Evolutionary conservation across 2,888 invertebrate species (phyloP).

Genomic region (Phortica magna): DNA sequence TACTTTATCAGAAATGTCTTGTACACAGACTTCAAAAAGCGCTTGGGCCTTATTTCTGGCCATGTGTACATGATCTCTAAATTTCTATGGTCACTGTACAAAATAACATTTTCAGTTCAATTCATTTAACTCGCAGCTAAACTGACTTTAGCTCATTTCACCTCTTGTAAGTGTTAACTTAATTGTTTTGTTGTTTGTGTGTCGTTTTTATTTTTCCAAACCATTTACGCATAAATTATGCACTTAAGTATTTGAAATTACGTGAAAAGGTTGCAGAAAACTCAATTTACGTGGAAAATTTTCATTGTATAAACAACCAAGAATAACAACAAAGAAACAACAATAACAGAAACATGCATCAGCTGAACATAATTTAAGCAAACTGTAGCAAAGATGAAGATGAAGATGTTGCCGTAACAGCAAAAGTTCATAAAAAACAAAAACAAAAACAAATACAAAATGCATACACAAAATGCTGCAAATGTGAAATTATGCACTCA

Average conservation of each 20-base stretch:
- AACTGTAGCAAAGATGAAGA: not conserved
- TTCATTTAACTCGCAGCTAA: not conserved
- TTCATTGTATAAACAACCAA: conserved; percentile 19
- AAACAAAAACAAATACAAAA: conserved; percentile 16
- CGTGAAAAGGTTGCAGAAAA: conserved; percentile 29
- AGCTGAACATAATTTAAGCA: conserved; percentile 14
- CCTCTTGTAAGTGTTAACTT: not conserved
- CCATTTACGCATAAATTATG: conserved; percentile 16
- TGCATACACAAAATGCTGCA: conserved; percentile 18
- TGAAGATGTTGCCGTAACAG: not conserved
- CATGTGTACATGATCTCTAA: no score
- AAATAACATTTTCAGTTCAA: no score
- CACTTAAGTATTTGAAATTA: conserved; percentile 10
- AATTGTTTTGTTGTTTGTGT: not conserved
- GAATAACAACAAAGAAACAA: conserved; percentile 5
- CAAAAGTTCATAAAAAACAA: conserved; percentile 24
- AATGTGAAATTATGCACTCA: conserved; percentile 28
- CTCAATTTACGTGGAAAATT: conserved; percentile 27
- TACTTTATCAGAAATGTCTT: no score
- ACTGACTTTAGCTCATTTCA: not conserved
- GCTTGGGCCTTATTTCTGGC: no score
- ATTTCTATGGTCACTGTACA: no score
- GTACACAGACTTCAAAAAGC: no score
- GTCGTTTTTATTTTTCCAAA: not conserved
- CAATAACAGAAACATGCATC: conserved; percentile 1